Conservation (phyloP, 1,140 invertebrate species). For the Drosophila guanche region DNA sequence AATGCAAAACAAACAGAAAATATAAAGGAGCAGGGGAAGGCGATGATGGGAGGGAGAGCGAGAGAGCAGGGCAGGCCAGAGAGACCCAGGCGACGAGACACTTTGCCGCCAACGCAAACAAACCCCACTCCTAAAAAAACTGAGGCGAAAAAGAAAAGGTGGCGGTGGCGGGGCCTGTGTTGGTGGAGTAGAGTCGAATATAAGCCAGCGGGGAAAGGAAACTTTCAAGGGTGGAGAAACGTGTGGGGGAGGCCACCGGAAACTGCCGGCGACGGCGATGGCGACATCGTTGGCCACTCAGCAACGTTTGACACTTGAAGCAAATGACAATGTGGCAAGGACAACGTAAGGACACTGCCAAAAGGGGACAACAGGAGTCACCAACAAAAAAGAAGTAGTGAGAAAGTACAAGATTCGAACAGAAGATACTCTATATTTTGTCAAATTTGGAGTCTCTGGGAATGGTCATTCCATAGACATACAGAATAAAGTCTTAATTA, state of each 20-base stretch:
- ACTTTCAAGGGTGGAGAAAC: not conserved
- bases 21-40: conserved; percentile 39
- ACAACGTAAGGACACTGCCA: conserved; percentile 75
- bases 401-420: no score
- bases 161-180: not conserved
- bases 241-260: conserved; percentile 30
- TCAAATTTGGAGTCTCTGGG: no score
- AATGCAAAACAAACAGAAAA: conserved; percentile 50
- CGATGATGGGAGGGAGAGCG: conserved; percentile 8
- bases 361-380: conserved; percentile 39
- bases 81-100: conserved; percentile 70
- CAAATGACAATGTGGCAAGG: conserved; percentile 69
- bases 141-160: conserved; percentile 5
- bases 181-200: conserved; percentile 1
- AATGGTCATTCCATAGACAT: no score
- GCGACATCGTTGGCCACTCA: conserved; percentile 73
- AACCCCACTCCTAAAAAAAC: conserved; percentile 42
- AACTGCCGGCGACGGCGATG: conserved; percentile 64
- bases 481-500: no score
- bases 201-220: not conserved
- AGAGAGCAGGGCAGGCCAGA: not conserved
- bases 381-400: conserved; percentile 6
- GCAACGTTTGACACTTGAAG: conserved; percentile 76
- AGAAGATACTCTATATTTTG: no score
- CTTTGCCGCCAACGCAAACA: conserved; percentile 80